Evolutionary conservation across 2,888 invertebrate species (phyloP).

Genomic region (Drosophila borealis): DNA sequence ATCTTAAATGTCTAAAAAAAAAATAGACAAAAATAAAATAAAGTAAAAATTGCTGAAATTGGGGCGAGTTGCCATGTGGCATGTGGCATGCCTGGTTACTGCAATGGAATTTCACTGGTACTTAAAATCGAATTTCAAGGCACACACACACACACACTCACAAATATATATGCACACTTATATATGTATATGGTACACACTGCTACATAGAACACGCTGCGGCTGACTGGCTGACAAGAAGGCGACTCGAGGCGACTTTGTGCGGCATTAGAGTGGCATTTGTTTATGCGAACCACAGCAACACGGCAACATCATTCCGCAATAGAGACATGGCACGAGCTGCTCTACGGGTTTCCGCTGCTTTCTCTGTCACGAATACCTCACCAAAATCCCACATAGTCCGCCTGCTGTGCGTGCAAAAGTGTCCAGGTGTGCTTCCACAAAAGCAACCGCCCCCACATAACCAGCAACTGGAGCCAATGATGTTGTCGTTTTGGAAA

Average conservation of each 20-base stretch:
- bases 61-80: constrained; percentile 25
- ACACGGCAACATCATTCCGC: constrained; percentile 37
- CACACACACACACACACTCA: constrained; percentile 18
- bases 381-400: constrained; percentile 67
- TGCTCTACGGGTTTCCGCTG: constrained; percentile 13
- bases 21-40: constrained; percentile 11
- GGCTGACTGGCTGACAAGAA: constrained; percentile 51
- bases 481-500: constrained; percentile 37
- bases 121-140: constrained; percentile 75
- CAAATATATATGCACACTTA: background rate
- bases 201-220: constrained; percentile 12
- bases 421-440: constrained; percentile 44
- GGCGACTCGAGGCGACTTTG: constrained; percentile 64
- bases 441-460: constrained; percentile 9
- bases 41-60: constrained; percentile 23
- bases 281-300: constrained; percentile 70
- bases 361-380: constrained; percentile 62
- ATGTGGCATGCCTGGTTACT: constrained; percentile 60
- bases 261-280: constrained; percentile 78
- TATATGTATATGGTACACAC: constrained; percentile 1
- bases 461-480: constrained; percentile 32
- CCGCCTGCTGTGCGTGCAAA: constrained; percentile 67
- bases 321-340: constrained; percentile 20
- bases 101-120: constrained; percentile 69
- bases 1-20: constrained; percentile 32